A percentile compares a stretch with the other conserved stretches of the same genome.
Conservation (phyloP, 2,113 vertebrate genomes). For the Stigmatopora argus region DNA sequence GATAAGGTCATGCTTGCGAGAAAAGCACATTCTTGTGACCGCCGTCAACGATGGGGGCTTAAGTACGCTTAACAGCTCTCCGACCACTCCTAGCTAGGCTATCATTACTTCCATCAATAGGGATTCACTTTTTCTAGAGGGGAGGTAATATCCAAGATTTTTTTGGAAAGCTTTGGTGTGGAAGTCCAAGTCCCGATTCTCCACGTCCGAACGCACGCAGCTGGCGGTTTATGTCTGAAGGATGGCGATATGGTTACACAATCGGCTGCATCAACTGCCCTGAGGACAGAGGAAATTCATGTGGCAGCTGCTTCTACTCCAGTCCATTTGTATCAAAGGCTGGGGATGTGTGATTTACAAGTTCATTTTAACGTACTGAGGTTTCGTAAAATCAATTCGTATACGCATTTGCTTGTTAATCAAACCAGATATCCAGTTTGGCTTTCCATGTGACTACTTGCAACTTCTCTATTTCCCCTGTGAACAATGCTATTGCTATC, state of each 20-base stretch:
- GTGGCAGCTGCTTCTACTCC: slow-evolving; percentile 44
- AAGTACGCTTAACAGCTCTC: slow-evolving; percentile 9
- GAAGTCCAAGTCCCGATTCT: slow-evolving; percentile 27
- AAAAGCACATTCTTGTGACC: background rate
- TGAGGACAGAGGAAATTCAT: slow-evolving; percentile 37
- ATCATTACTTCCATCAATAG: slow-evolving; percentile 10
- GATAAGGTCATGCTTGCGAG: background rate
- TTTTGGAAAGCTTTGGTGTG: slow-evolving; percentile 45
- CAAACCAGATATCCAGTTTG: background rate
- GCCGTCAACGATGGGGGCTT: slow-evolving; percentile 13
- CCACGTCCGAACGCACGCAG: slow-evolving; percentile 40
- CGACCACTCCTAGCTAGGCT: background rate
- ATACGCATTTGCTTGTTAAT: background rate
- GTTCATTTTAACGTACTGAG: background rate
- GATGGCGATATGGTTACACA: slow-evolving; percentile 52
- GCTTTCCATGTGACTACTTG: background rate
- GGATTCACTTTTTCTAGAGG: slow-evolving; percentile 6
- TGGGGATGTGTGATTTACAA: background rate
- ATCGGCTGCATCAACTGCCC: slow-evolving; percentile 34
- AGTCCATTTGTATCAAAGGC: slow-evolving; percentile 14
- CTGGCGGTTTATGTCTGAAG: slow-evolving; percentile 33
- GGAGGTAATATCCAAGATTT: slow-evolving; percentile 25
- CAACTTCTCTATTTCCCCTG: no score
- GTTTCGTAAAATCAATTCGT: background rate
- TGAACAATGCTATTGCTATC: background rate